Base-by-base conservation (phyloP, 2,113 vertebrate species). In the Seriola rivoliana region DNA sequence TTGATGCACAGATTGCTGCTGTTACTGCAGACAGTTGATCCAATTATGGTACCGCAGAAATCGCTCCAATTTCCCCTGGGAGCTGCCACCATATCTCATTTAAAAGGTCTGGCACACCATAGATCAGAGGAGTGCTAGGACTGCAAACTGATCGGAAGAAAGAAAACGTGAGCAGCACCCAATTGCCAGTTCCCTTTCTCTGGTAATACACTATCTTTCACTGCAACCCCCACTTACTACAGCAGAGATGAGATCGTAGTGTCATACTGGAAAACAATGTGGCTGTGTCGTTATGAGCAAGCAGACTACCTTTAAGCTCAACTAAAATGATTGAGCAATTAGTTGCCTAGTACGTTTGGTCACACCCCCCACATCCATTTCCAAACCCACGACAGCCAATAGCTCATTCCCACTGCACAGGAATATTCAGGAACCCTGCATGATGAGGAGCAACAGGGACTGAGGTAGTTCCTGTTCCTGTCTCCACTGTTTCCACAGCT, bases 11-110 rank as follows among this genome's bases (percentile, higher is more conserved):
- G 19, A 62, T 11, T 8, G 17, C 73, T 48, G 4, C 7, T 64
- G 46, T 52, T 74, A 9, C 36, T 17, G 2, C 36, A 68, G n/a
- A 58, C 52, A 36, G 62, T 25, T 71, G 57, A 82, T 81, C 85
- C 80, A 85, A 91, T 88, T 89, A 93, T 32, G 36, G 8, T 8
- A 5, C 11, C 19, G 75, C n/a, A 66, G 66, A 72, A 70, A 68
- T 44, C 13, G 50, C 8, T 29, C 34, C 50, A 52, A 50, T 36
- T 55, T 66, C 54, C 48, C 75, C 42, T 4, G 48, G 75, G 64
- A 34, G 73, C 69, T 8, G 66, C 48, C 66, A 46, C 69, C 32
- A 23, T 23, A 54, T 80, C 75, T 90, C 46, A 82, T 82, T 78
- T 75, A 77, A 44, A 29, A 29, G 29, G 34, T 16, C 54, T 40